Evolutionary conservation across 2,113 vertebrate species (phyloP).

Genomic region (Erinaceus europaeus): DNA sequence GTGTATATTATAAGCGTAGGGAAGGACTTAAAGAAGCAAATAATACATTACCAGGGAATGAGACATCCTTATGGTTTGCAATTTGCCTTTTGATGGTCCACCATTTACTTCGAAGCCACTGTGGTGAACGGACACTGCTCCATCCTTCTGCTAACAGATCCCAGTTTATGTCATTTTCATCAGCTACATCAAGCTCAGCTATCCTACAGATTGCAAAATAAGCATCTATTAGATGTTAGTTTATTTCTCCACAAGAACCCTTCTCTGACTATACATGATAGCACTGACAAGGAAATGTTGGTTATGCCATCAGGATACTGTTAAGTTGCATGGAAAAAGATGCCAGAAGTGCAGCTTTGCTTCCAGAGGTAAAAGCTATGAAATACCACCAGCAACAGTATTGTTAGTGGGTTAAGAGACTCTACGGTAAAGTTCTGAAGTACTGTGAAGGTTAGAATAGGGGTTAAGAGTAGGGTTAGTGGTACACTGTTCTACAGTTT

Average conservation of each 20-base stretch:
- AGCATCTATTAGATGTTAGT: conserved; percentile 61
- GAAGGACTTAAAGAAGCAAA: conserved; percentile 11
- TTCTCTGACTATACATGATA: background rate
- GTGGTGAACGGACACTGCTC: conserved; percentile 97
- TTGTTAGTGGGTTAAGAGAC: background rate
- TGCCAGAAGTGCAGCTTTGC: background rate
- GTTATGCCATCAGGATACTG: background rate
- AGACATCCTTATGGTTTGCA: conserved; percentile 97
- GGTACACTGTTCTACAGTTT: background rate
- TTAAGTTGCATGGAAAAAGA: background rate
- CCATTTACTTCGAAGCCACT: conserved; percentile 99
- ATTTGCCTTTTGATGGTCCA: conserved; percentile 99
- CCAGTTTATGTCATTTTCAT: conserved; percentile 98
- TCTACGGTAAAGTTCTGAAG: background rate
- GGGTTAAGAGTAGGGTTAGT: background rate
- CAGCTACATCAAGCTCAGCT: conserved; percentile 91
- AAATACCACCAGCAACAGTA: background rate
- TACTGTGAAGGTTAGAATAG: background rate
- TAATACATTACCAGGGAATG: conserved; percentile 88
- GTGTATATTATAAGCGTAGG: background rate
- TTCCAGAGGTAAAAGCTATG: background rate
- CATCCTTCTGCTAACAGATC: conserved; percentile 95
- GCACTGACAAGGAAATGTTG: background rate
- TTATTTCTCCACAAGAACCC: background rate
- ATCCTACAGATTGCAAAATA: conserved; percentile 86